Conservation (phyloP, 2,113 vertebrate genomes). For the Brevimyrus niger region DNA sequence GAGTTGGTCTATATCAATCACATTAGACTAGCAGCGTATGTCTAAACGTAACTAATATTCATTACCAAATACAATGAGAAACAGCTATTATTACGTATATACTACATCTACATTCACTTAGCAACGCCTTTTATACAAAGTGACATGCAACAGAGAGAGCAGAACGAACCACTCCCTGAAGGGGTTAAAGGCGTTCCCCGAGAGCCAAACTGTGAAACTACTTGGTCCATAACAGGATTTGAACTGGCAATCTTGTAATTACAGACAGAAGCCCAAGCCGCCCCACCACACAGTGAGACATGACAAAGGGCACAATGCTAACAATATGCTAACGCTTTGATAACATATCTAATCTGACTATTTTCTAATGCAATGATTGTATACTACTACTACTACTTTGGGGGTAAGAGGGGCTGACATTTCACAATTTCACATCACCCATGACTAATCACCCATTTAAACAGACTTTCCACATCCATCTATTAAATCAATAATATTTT, state of each 20-base stretch:
- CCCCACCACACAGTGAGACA: background rate
- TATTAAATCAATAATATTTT: background rate
- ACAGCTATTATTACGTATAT: background rate
- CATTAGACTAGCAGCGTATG: background rate
- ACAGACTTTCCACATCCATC: background rate
- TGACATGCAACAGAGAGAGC: background rate
- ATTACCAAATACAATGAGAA: background rate
- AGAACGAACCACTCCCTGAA: background rate
- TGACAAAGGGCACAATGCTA: background rate
- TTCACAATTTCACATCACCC: background rate
- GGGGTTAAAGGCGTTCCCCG: background rate
- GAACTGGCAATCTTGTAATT: background rate
- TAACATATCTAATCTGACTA: background rate
- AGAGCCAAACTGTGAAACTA: background rate
- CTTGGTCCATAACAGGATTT: background rate
- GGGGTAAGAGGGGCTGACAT: background rate
- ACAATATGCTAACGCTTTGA: background rate
- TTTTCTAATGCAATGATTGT: background rate
- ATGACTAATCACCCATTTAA: background rate
- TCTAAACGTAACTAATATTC: background rate
- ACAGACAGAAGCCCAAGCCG: background rate
- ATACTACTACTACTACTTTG: background rate
- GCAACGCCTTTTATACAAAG: background rate
- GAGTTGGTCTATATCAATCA: background rate
- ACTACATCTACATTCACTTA: background rate